phyloP scores from a whole-genome alignment of 2,797 vertebrate genomes.

The Chloroceryle inda region DNA sequence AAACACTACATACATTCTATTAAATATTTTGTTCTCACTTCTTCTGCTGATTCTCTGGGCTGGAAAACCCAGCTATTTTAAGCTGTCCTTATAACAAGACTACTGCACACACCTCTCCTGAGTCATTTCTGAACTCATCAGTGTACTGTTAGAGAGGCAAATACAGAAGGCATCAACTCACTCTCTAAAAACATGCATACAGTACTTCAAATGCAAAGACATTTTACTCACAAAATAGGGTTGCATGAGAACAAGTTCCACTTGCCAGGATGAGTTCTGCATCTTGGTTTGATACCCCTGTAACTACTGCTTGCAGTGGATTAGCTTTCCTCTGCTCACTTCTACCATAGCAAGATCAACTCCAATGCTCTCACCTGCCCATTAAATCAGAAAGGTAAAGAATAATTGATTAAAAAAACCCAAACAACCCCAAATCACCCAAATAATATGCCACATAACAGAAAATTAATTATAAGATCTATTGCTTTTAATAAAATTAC shows the following conservation, averaged over 20 bases:
- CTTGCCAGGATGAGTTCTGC: constrained; percentile 26
- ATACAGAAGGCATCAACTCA: background rate
- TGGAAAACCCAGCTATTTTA: background rate
- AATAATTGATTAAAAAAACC: background rate
- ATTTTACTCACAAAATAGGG: background rate
- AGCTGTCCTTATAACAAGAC: background rate
- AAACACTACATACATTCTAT: background rate
- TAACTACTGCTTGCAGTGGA: background rate
- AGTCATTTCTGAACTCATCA: background rate
- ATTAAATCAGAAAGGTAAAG: background rate
- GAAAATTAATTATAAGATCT: background rate
- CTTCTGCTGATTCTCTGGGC: background rate
- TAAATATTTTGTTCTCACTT: background rate
- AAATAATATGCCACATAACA: background rate
- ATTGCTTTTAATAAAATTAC: background rate
- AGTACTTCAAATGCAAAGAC: background rate
- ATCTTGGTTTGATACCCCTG: background rate
- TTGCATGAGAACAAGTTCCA: background rate
- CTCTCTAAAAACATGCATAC: background rate
- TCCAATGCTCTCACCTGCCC: background rate
- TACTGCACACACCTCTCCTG: background rate
- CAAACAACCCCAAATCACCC: no score
- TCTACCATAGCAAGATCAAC: background rate
- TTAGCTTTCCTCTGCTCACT: background rate
- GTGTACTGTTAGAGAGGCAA: background rate